phyloP scores from a whole-genome alignment of 2,888 invertebrate species.

The Polia nebulosa region DNA sequence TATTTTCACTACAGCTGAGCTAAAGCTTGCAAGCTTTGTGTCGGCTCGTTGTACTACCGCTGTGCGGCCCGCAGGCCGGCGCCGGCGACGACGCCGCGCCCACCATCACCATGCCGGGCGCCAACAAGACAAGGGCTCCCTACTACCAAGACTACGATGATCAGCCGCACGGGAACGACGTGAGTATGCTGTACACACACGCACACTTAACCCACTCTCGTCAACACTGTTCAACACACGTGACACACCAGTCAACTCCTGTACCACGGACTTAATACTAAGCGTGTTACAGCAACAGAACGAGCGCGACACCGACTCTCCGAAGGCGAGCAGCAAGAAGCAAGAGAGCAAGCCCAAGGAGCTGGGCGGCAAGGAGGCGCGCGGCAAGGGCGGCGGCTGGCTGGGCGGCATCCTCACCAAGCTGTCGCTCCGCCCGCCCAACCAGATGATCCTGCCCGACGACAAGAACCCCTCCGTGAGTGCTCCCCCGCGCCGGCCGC shows the following conservation, averaged over 20 bases:
- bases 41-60: slow-evolving; percentile 22
- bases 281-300: slow-evolving; percentile 71
- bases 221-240: no score
- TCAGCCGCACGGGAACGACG: slow-evolving; percentile 71
- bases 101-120: slow-evolving; percentile 84
- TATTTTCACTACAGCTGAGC: no score
- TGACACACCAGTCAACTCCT: neutral
- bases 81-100: slow-evolving; percentile 63
- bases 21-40: neutral
- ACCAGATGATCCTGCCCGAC: slow-evolving; percentile 99
- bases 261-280: neutral
- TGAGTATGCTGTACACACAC: slow-evolving; percentile 51
- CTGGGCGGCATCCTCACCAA: slow-evolving; percentile 97
- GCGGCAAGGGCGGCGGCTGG: slow-evolving; percentile 92
- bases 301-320: slow-evolving; percentile 94
- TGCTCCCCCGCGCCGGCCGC: slow-evolving; percentile 55
- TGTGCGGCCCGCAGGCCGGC: slow-evolving; percentile 19
- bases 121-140: slow-evolving; percentile 61
- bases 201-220: neutral
- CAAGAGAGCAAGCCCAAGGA: slow-evolving; percentile 58
- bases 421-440: slow-evolving; percentile 95
- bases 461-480: slow-evolving; percentile 97
- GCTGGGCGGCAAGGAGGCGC: slow-evolving; percentile 58
- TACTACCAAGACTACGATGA: slow-evolving; percentile 74
- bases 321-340: slow-evolving; percentile 60